A percentile compares a stretch with the other conserved stretches of the same genome.
These are phyloP conservation scores for Seriola quinqueradiata DNA, from an alignment of 2,113 vertebrate genomes.

Conservation along the genomic window DNA sequence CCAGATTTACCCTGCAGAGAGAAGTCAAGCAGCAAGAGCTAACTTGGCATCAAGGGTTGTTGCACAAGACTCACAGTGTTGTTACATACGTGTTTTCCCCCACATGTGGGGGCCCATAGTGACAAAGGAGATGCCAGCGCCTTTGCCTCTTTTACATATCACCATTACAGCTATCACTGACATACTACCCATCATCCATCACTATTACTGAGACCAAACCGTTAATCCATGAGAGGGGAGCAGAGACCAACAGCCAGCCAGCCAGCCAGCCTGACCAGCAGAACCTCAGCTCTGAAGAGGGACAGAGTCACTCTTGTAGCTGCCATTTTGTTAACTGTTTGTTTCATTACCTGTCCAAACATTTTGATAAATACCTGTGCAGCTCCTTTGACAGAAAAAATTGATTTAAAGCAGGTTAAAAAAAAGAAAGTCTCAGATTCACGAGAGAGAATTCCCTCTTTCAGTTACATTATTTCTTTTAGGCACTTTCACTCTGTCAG, in stretches of 20 bases:
- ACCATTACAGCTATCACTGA: background rate
- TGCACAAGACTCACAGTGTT: background rate
- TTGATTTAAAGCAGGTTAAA: conserved; percentile 16
- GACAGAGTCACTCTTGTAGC: background rate
- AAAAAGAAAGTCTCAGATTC: background rate
- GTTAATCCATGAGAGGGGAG: conserved; percentile 3
- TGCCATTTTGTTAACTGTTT: conserved; percentile 8
- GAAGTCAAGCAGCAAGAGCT: background rate
- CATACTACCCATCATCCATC: background rate
- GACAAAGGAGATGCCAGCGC: background rate
- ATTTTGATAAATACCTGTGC: conserved; percentile 9
- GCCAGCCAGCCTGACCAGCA: conserved; percentile 26
- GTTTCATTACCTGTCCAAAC: conserved; percentile 20
- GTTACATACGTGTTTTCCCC: background rate
- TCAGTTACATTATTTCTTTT: conserved; percentile 36
- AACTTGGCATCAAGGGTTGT: background rate
- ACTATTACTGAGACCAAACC: conserved; percentile 12
- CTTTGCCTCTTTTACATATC: background rate
- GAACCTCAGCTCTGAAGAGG: conserved; percentile 28
- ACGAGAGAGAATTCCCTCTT: background rate
- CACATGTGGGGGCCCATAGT: background rate
- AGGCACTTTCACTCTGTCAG: conserved; percentile 69
- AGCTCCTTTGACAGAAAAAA: conserved; percentile 6
- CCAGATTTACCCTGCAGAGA: background rate
- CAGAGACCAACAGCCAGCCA: background rate